Evolutionary conservation across 2,888 invertebrate species (phyloP), one percentile per base, ranked within the genome.

Genomic region (Liodrosophila aerea): DNA sequence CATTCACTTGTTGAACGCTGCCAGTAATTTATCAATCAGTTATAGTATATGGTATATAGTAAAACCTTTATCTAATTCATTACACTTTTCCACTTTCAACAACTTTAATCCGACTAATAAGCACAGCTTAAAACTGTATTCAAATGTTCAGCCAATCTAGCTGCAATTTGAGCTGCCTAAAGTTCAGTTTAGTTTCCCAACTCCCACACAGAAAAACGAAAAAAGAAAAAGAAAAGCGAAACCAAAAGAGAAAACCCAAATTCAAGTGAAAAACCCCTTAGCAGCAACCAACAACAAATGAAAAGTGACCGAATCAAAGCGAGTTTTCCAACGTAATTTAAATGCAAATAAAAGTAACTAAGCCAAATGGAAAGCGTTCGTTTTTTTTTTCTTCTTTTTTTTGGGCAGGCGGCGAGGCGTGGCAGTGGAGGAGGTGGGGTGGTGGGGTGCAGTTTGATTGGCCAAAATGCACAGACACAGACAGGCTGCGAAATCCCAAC

Each of bases 401-500:
- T n/a, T n/a, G n/a, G n/a, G n/a, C n/a, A n/a, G n/a, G n/a, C n/a
- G n/a, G n/a, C 68, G 52, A 49, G 15, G 53, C 41, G 16, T 16
- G 33, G 1, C 16, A 39, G n/a, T 15, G n/a, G 11, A 13, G 29
- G 16, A 13, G 37, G 7, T 27, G 27, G 18, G 52, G 63, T n/a
- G 72, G 60, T 77, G 74, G 85, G 83, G 72, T 82, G 83, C 83
- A 77, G 73, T 77, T 82, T 78, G 72, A 85, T 77, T 85, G 74
- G 67, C 49, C 52, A 65, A 65, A 22, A 60, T 69, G 64, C 58
- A 56, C 52, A 11, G 40, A 34, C 27, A 46, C 22, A 2, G 22
- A 22, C 22, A 30, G n/a, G n/a, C n/a, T n/a, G n/a, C 41, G 16
- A 31, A 47, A 45, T 11, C 37, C 34, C 72, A 72, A 5, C 22